These are phyloP conservation scores for Malurus melanocephalus DNA, from an alignment of 2,113 vertebrate species.

Conservation along the genomic window DNA sequence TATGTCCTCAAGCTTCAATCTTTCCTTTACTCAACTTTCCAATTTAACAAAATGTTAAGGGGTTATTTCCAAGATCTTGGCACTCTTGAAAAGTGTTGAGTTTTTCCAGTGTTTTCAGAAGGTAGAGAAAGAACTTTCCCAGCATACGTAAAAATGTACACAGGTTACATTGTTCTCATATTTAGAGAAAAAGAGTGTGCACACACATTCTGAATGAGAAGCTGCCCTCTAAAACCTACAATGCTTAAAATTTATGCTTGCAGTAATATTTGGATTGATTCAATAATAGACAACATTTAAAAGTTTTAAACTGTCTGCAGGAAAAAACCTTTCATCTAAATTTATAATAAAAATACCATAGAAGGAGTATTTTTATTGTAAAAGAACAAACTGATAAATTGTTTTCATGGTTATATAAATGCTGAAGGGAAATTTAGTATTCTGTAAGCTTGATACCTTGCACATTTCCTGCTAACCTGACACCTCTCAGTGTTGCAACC, in stretches of 20 bases:
- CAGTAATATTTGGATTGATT: neutral
- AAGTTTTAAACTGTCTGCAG: neutral
- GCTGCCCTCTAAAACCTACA: neutral
- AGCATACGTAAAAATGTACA: neutral
- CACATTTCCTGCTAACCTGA: neutral
- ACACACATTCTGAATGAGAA: neutral
- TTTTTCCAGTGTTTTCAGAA: neutral
- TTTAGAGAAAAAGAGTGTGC: neutral
- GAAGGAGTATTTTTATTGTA: neutral
- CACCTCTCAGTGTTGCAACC: neutral
- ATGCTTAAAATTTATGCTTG: neutral
- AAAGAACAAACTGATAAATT: neutral
- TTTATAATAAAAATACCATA: neutral
- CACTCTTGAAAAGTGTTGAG: neutral
- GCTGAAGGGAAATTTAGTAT: neutral
- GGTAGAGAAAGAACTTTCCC: neutral
- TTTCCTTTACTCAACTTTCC: neutral
- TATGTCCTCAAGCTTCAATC: neutral
- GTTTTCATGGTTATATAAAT: neutral
- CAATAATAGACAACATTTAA: neutral
- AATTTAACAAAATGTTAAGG: neutral
- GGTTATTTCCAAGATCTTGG: neutral
- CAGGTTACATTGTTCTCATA: neutral
- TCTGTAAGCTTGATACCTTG: neutral
- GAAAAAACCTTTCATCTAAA: neutral